phyloP scores from a whole-genome alignment of 2,888 invertebrate genomes.

The Ochropleura plecta region DNA sequence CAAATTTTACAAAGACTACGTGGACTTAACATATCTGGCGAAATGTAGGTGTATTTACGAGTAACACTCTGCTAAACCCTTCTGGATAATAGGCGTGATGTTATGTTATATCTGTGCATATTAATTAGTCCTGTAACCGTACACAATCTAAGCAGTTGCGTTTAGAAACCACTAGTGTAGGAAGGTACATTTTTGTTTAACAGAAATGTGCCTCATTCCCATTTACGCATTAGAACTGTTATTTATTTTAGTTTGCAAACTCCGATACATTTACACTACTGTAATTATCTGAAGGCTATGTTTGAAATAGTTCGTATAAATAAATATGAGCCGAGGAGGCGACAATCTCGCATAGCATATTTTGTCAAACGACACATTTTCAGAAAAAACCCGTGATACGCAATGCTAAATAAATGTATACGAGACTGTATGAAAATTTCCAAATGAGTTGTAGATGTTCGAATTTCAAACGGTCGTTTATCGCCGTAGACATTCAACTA shows the following conservation, averaged over 20 bases:
- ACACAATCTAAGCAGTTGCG: neutral
- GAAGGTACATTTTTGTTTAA: neutral
- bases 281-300: conserved; percentile 24
- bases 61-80: neutral
- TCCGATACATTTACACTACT: conserved; percentile 17
- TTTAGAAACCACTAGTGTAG: neutral
- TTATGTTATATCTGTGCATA: neutral
- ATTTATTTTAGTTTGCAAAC: conserved; percentile 25
- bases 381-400: conserved; percentile 43
- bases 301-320: conserved; percentile 33
- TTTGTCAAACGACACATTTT: conserved; percentile 43
- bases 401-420: neutral
- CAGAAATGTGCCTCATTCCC: neutral
- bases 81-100: neutral
- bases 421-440: conserved; percentile 6
- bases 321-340: conserved; percentile 21
- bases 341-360: conserved; percentile 7
- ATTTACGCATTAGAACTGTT: conserved; percentile 13
- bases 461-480: neutral
- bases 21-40: neutral
- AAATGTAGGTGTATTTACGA: neutral
- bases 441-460: neutral
- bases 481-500: neutral
- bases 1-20: neutral
- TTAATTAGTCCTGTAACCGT: no score